Percentiles rank a stretch among this genome's conserved stretches.
These are phyloP conservation scores for Scomber japonicus DNA, from an alignment of 2,113 vertebrate species.

Conservation along the genomic window DNA sequence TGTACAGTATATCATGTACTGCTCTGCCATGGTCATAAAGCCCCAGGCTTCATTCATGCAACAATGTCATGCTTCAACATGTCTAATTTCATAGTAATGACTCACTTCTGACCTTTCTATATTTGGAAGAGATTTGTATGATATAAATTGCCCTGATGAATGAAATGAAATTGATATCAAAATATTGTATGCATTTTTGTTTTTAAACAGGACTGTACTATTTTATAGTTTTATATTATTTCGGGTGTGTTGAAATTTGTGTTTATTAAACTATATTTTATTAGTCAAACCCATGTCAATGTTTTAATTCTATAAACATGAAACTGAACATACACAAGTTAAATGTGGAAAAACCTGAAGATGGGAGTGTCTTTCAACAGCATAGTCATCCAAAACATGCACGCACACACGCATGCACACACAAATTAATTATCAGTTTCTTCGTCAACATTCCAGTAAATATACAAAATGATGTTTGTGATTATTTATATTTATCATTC, in stretches of 20 bases:
- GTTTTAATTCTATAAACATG: not conserved
- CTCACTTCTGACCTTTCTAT: not conserved
- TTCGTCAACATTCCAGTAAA: too few relatives aligned
- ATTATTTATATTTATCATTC: too few relatives aligned
- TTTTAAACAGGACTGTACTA: not conserved
- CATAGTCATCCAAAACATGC: not conserved
- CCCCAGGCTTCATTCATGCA: too few relatives aligned
- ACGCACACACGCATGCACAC: not conserved
- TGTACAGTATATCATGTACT: not conserved
- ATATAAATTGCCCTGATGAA: not conserved
- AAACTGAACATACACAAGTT: not conserved
- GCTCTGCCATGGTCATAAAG: not conserved
- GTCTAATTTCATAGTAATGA: not conserved
- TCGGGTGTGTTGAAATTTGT: not conserved
- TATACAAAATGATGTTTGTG: too few relatives aligned
- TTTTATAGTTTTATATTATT: not conserved
- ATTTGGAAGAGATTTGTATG: not conserved
- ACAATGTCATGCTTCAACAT: too few relatives aligned
- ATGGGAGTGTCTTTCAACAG: not conserved
- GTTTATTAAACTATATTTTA: not conserved
- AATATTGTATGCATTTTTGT: too few relatives aligned
- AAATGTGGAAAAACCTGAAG: too few relatives aligned
- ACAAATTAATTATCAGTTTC: slow-evolving; percentile 17
- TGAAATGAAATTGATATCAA: too few relatives aligned
- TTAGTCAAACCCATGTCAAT: not conserved